A percentile compares a stretch with the other conserved stretches of the same genome.
Conservation (phyloP, 2,888 invertebrate genomes). For the Graphium colonna region DNA sequence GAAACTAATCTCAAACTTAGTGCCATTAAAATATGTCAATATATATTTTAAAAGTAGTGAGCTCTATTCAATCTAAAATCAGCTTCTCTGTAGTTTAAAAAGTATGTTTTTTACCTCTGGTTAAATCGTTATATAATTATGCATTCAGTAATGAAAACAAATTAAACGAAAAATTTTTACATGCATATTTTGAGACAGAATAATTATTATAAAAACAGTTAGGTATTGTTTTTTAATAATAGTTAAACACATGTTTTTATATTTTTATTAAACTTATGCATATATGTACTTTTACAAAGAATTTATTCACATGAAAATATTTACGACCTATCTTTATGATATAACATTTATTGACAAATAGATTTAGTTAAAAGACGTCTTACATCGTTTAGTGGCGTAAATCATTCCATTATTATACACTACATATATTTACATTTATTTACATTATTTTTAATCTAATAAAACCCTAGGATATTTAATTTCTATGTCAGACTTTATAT, state of each 20-base stretch:
- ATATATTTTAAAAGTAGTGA: no score
- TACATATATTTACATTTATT: constrained; percentile 38
- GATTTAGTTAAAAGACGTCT: constrained; percentile 70
- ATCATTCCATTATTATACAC: constrained; percentile 1
- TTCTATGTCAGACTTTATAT: constrained; percentile 20
- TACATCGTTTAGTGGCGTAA: constrained; percentile 48
- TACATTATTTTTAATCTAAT: constrained; percentile 44
- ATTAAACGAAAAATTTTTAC: no score
- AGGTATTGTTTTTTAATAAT: no score
- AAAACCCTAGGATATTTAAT: constrained; percentile 16
- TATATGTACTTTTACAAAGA: constrained; percentile 60
- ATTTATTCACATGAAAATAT: constrained; percentile 72
- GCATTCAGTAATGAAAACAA: no score
- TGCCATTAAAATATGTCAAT: no score
- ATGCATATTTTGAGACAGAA: no score
- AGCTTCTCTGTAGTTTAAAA: no score
- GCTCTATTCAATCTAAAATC: no score
- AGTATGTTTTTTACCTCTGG: no score
- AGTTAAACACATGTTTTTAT: constrained; percentile 30
- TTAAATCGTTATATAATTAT: no score
- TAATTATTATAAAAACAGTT: no score
- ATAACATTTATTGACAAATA: constrained; percentile 64
- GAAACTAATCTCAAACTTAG: no score
- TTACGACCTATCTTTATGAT: constrained; percentile 62
- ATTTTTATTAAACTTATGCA: constrained; percentile 70